Percentiles rank a stretch among this genome's conserved stretches.
phyloP scores from a whole-genome alignment of 2,113 vertebrate genomes.

The Datnioides undecimradiatus region DNA sequence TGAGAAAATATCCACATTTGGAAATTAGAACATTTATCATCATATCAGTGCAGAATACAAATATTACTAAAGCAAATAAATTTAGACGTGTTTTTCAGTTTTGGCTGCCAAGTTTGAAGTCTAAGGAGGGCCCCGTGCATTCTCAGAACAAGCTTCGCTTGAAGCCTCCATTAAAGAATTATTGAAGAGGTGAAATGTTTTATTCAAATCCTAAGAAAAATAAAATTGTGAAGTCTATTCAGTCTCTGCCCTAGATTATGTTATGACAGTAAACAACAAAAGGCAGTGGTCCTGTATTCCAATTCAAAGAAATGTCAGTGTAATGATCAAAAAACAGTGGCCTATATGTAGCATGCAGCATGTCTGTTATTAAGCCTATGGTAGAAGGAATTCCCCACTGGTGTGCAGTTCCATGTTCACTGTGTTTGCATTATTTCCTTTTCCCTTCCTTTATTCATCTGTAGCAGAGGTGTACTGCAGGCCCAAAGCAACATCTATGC shows the following conservation, averaged over 20 bases:
- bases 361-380: conserved; percentile 8
- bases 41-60: not conserved
- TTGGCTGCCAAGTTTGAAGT: conserved; percentile 43
- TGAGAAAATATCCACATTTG: not conserved
- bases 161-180: conserved; percentile 61
- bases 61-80: conserved; percentile 25
- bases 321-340: conserved; percentile 16
- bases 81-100: conserved; percentile 32
- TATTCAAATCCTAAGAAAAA: conserved; percentile 60
- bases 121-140: conserved; percentile 14
- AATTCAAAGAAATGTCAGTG: conserved; percentile 31
- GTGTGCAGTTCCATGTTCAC: conserved; percentile 25
- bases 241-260: conserved; percentile 60
- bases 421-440: conserved; percentile 29
- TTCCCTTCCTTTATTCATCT: conserved; percentile 1
- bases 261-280: conserved; percentile 50
- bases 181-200: conserved; percentile 70
- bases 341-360: conserved; percentile 4
- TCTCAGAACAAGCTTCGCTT: conserved; percentile 29
- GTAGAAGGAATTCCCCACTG: conserved; percentile 3
- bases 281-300: conserved; percentile 25
- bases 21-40: not conserved
- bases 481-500: too few relatives aligned
- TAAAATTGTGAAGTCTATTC: conserved; percentile 39
- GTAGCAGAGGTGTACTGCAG: not conserved